Conservation (phyloP, 2,113 vertebrate species). For the Dinomys branickii region DNA sequence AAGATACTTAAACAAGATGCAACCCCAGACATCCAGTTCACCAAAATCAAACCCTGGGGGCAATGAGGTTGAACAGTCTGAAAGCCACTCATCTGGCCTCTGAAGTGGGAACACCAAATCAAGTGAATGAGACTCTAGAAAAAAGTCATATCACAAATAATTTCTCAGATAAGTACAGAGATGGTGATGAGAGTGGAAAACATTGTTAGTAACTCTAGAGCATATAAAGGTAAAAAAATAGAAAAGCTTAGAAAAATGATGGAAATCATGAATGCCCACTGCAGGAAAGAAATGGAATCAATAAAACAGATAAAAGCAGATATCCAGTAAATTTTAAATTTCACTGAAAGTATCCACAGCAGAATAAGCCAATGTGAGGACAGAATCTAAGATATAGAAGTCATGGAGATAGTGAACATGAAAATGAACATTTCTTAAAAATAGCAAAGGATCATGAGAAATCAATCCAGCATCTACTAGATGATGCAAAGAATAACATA, state of each 20-base stretch:
- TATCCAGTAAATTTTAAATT: not conserved
- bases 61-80: not conserved
- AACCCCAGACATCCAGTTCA: not conserved
- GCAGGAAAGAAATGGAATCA: not conserved
- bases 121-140: not conserved
- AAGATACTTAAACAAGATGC: not conserved
- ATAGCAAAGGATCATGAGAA: not conserved
- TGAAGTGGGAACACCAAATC: not conserved
- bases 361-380: not conserved
- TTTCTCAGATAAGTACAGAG: not conserved
- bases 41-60: not conserved
- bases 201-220: not conserved
- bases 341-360: not conserved
- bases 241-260: not conserved
- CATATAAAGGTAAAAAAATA: not conserved
- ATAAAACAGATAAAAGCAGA: not conserved
- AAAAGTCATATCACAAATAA: not conserved
- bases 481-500: not conserved
- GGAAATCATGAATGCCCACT: not conserved
- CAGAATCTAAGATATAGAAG: not conserved
- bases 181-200: not conserved
- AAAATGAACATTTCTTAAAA: not conserved
- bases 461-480: not conserved
- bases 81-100: not conserved
- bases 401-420: not conserved